These are phyloP conservation scores for Catharus minimus DNA, from an alignment of 2,113 vertebrate genomes.

Conservation along the genomic window DNA sequence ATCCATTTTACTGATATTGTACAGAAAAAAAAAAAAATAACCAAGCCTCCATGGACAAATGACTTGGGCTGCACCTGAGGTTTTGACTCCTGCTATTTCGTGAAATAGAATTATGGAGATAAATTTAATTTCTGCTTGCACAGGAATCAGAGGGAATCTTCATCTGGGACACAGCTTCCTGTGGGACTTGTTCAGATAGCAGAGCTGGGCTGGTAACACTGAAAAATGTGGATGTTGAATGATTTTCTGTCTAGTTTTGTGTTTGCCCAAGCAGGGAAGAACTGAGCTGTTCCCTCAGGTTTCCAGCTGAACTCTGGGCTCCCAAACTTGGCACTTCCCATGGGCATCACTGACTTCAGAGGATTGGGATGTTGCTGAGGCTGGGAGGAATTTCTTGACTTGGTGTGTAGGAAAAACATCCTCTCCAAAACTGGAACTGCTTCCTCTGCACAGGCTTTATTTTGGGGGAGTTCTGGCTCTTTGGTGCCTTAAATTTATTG, in stretches of 20 bases:
- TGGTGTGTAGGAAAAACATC: not conserved
- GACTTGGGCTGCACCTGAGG: not conserved
- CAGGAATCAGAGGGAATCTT: not conserved
- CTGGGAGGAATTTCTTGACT: not conserved
- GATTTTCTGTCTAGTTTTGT: not conserved
- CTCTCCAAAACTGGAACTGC: not conserved
- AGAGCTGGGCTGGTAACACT: not conserved
- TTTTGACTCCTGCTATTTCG: not conserved
- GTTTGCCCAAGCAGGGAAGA: not conserved
- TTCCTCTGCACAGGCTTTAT: not conserved
- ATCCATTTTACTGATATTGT: slow-evolving; percentile 1
- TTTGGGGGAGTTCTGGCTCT: not conserved
- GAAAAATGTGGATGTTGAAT: not conserved
- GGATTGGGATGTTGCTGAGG: not conserved
- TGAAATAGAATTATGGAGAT: not conserved
- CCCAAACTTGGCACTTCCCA: not conserved
- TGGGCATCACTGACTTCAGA: not conserved
- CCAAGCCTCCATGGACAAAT: not conserved
- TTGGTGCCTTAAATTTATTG: slow-evolving; percentile 25
- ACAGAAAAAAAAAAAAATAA: not conserved
- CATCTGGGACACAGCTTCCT: not conserved
- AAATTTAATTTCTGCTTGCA: fast-evolving
- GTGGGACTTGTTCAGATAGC: not conserved
- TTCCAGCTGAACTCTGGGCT: not conserved
- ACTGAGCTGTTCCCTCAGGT: not conserved